Evolutionary conservation across 1,140 invertebrate species (phyloP).

Genomic region (Drosophila azteca): DNA sequence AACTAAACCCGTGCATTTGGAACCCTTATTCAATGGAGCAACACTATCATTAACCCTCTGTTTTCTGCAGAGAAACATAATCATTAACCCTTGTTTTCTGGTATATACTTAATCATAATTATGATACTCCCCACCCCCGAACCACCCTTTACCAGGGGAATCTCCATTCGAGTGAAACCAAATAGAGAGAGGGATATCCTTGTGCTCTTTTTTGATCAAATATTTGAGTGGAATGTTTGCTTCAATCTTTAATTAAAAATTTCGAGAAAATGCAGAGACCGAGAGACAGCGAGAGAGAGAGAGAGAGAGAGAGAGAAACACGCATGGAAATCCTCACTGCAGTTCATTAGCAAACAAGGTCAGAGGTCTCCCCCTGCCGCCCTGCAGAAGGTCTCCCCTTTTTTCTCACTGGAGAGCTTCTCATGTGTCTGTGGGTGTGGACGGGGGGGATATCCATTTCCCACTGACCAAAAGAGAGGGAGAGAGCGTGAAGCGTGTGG

Average conservation of each 20-base stretch:
- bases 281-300: conserved; percentile 1
- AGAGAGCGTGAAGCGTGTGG: conserved; percentile 29
- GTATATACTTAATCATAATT: too few relatives aligned
- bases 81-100: conserved; percentile 20
- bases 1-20: too few relatives aligned
- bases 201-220: conserved; percentile 25
- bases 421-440: neutral
- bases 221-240: conserved; percentile 60
- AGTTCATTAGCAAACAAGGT: conserved; percentile 55
- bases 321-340: conserved; percentile 18
- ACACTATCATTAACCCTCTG: conserved; percentile 27
- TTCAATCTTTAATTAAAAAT: conserved; percentile 68
- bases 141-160: too few relatives aligned
- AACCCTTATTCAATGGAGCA: conserved; percentile 10
- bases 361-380: neutral
- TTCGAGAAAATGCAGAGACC: neutral
- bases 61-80: conserved; percentile 19
- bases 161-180: conserved; percentile 5
- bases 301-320: conserved; percentile 12
- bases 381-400: too few relatives aligned
- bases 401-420: too few relatives aligned
- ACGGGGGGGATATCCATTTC: conserved; percentile 54
- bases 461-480: neutral
- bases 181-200: neutral
- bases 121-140: neutral